Conservation (phyloP, 2,797 vertebrate species). For the Thripadectes ignobilis region DNA sequence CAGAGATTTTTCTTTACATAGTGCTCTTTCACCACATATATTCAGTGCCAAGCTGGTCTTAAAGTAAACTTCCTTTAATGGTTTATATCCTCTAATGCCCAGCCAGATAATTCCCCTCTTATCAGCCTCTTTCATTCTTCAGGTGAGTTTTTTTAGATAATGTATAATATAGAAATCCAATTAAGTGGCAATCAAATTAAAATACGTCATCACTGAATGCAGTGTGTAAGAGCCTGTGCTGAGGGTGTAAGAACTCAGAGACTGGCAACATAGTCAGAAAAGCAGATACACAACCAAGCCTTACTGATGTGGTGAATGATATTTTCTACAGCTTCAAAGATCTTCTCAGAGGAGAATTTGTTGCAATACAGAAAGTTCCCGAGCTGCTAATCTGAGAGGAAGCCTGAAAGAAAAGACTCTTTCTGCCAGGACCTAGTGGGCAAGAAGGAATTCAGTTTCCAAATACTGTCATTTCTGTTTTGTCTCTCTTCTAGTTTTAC, state of each 20-base stretch:
- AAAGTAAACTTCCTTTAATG: neutral
- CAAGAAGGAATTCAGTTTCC: conserved; percentile 11
- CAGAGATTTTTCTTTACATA: neutral
- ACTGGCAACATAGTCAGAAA: neutral
- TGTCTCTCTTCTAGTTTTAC: conserved; percentile 10
- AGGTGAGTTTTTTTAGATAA: neutral
- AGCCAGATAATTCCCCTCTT: neutral
- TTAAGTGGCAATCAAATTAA: neutral
- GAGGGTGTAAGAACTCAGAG: neutral
- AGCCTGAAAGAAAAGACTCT: neutral
- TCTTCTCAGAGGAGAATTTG: neutral
- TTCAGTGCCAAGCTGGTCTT: neutral
- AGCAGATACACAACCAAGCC: neutral
- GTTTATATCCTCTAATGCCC: neutral
- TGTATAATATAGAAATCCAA: neutral
- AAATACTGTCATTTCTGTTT: conserved; percentile 18
- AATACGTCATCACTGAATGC: neutral
- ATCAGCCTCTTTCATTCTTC: neutral
- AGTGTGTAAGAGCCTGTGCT: neutral
- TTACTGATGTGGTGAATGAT: neutral
- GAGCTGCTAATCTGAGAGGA: neutral
- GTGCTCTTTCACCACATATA: neutral
- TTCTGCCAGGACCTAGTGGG: neutral
- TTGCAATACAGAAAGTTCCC: neutral
- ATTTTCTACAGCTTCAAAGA: neutral